A percentile compares a stretch with the other conserved stretches of the same genome.
Evolutionary conservation across 2,888 invertebrate genomes (phyloP).

Genomic region (Sepioteuthis lessoniana): DNA sequence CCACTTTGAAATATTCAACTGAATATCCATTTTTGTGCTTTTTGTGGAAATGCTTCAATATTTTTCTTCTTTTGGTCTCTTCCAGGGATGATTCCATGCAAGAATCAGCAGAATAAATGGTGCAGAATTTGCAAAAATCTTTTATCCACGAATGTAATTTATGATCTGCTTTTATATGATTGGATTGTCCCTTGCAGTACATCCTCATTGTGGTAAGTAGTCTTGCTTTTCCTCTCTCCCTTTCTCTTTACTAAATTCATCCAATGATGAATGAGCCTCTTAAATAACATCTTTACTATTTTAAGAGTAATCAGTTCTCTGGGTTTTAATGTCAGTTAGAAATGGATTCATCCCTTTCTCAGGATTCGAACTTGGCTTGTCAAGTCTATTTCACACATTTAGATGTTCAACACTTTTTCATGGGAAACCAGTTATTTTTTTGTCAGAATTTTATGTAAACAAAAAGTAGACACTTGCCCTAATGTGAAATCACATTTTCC

Average conservation of each 20-base stretch:
- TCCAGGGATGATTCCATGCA: constrained; percentile 42
- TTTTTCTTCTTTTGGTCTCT: not conserved
- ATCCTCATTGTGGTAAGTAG: constrained; percentile 42
- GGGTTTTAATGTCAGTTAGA: too few relatives aligned
- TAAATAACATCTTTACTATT: too few relatives aligned
- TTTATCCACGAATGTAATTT: constrained; percentile 39
- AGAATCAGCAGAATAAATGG: constrained; percentile 34
- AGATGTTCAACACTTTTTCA: too few relatives aligned
- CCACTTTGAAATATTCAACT: too few relatives aligned
- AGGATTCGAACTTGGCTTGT: too few relatives aligned
- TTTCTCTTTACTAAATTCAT: not conserved
- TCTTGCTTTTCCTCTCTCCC: not conserved
- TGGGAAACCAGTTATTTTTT: too few relatives aligned
- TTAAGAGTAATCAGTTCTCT: too few relatives aligned
- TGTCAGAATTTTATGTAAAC: too few relatives aligned
- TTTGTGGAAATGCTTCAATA: not conserved
- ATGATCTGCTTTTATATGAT: constrained; percentile 36
- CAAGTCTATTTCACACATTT: too few relatives aligned
- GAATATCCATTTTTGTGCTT: not conserved
- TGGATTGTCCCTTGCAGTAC: constrained; percentile 24
- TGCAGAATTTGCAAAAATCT: not conserved
- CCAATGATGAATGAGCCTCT: not conserved
- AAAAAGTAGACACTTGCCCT: too few relatives aligned
- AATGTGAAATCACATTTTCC: too few relatives aligned
- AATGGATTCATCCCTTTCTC: too few relatives aligned